Base-by-base conservation (phyloP, 2,797 vertebrate genomes). In the Saxicola maurus region DNA sequence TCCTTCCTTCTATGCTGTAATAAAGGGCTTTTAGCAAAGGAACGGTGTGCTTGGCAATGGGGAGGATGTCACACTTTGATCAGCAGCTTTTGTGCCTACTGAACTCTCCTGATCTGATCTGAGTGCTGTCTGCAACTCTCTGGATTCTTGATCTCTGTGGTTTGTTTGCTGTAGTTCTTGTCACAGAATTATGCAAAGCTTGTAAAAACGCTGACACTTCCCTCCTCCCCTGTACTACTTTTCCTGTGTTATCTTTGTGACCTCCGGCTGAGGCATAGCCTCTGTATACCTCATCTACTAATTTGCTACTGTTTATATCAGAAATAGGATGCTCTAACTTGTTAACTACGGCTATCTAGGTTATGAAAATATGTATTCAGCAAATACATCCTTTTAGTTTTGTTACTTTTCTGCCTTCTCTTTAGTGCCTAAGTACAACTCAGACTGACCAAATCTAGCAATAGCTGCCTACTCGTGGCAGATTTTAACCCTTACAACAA, bases 161-260 rank as follows among this genome's bases (percentile, higher is more conserved):
- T 90, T 95, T 90, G 81, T 74, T 92, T 80, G 68, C 82, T 85
- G 68, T 79, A 79, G 42, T 72, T 91, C 82, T 87, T 76, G 69
- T 84, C 87, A 89, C 8, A 7, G 60, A 49, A 56, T 92, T 92
- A 95, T 84, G 79, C 77, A 89, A 93, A 95, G 76, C 79, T 88
- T 86, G 46, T 91, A 91, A 90, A 94, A 95, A 84, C 2, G 31
- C 83, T 74, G 87, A 75, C 0, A 5, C 65, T 86, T 86, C 28
- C 15, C 15, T 42, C 31, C 0, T 0, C 65, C 65, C 45, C 37
- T 3, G 0, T 40, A 56, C 89, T 80, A 83, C 74, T 94, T 94
- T 84, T 52, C 30, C 55, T 71, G 18, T 82, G 64, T 61, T 93
- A 28, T 80, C 93, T 92, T 77, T 55, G 72, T 74, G 89, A 94